These are phyloP conservation scores for Limnephilus lunatus DNA, from an alignment of 2,888 invertebrate species.

Conservation along the genomic window DNA sequence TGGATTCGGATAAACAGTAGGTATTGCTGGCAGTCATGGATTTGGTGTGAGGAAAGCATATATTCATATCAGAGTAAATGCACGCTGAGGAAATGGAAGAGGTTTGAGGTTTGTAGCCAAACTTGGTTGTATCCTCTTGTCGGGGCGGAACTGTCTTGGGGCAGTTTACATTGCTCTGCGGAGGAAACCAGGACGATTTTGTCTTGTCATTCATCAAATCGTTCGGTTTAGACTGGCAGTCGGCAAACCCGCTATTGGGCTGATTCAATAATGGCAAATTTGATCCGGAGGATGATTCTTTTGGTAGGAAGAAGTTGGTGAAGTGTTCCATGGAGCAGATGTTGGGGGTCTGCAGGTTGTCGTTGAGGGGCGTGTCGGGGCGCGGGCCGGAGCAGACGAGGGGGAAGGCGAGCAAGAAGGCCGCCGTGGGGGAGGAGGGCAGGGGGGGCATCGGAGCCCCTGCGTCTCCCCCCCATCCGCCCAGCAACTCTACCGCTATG, in stretches of 20 bases:
- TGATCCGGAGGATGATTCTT: slow-evolving; percentile 51
- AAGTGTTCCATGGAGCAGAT: slow-evolving; percentile 63
- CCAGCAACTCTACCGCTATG: slow-evolving; percentile 56
- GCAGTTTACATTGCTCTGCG: slow-evolving; percentile 42
- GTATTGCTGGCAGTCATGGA: slow-evolving; percentile 29
- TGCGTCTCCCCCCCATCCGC: slow-evolving; percentile 11
- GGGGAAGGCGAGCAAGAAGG: slow-evolving; percentile 86
- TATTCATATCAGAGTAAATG: slow-evolving; percentile 55
- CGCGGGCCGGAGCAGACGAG: slow-evolving; percentile 79
- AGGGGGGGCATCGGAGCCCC: slow-evolving; percentile 50
- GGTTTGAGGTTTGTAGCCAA: slow-evolving; percentile 7
- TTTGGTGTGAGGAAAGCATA: slow-evolving; percentile 45
- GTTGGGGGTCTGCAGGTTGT: slow-evolving; percentile 67
- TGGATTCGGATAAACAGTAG: slow-evolving; percentile 58
- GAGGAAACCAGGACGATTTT: slow-evolving; percentile 44
- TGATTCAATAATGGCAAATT: slow-evolving; percentile 39
- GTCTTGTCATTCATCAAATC: slow-evolving; percentile 33
- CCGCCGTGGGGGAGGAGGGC: slow-evolving; percentile 84
- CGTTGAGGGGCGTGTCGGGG: slow-evolving; percentile 76
- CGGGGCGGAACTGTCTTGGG: background rate
- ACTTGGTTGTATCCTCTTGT: background rate
- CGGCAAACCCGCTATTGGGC: slow-evolving; percentile 47
- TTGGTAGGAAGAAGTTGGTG: slow-evolving; percentile 60
- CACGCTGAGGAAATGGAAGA: slow-evolving; percentile 59
- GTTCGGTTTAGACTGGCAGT: slow-evolving; percentile 50